Evolutionary conservation across 2,888 invertebrate genomes (phyloP).

Genomic region (Euphydryas editha): DNA sequence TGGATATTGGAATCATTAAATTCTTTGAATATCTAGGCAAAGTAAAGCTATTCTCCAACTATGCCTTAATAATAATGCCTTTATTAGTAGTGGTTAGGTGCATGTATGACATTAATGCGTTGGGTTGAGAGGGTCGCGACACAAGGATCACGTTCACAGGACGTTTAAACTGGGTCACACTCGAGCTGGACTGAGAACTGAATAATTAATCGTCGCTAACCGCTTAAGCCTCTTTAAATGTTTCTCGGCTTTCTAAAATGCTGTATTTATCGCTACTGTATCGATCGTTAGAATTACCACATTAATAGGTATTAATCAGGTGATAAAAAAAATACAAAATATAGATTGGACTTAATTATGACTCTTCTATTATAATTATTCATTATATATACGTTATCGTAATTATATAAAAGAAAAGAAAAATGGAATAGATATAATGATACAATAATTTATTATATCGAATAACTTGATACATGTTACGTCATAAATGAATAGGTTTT

Average conservation of each 20-base stretch:
- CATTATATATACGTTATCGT: no score
- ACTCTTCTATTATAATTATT: no score
- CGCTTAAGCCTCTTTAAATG: constrained; percentile 51
- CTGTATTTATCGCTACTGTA: constrained; percentile 10
- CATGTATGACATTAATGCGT: constrained; percentile 29
- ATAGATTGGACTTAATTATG: no score
- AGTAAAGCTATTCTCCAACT: neutral
- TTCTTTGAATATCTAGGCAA: neutral
- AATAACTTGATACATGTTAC: no score
- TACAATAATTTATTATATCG: no score
- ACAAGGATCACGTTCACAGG: constrained; percentile 49
- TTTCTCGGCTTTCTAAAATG: constrained; percentile 15
- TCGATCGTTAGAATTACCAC: neutral
- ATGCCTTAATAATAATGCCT: neutral
- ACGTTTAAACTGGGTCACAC: constrained; percentile 65
- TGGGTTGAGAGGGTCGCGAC: constrained; percentile 18
- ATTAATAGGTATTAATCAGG: no score
- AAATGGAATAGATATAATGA: no score
- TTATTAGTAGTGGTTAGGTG: constrained; percentile 9
- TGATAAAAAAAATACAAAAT: no score
- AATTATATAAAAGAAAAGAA: no score
- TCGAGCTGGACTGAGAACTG: constrained; percentile 60
- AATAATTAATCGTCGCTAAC: constrained; percentile 69
- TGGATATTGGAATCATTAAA: no score
- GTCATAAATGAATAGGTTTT: no score